phyloP scores from a whole-genome alignment of 2,797 vertebrate genomes.

The Mormyrops boulengeri region DNA sequence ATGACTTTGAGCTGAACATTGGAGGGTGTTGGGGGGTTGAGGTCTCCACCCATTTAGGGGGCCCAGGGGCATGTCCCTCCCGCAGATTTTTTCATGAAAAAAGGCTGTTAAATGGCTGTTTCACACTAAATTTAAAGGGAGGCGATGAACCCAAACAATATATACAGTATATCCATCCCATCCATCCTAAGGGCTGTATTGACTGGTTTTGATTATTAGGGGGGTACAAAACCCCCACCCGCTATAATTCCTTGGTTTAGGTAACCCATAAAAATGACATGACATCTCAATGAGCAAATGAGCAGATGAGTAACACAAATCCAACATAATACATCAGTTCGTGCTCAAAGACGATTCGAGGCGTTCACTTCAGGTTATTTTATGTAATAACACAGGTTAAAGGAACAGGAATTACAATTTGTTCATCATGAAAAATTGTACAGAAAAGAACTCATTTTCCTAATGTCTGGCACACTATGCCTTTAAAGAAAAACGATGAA shows the following conservation, averaged over 20 bases:
- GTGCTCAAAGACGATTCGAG: background rate
- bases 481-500: background rate
- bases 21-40: background rate
- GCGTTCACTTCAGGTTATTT: background rate
- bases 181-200: background rate
- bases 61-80: background rate
- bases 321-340: background rate
- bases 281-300: background rate
- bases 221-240: background rate
- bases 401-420: background rate
- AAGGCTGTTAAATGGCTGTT: background rate
- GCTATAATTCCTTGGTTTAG: background rate
- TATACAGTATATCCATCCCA: background rate
- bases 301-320: background rate
- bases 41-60: background rate
- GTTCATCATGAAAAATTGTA: background rate
- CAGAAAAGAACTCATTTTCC: background rate
- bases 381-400: background rate
- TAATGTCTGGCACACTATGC: background rate
- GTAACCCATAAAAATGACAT: background rate
- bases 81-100: background rate
- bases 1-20: background rate
- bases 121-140: background rate
- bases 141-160: background rate
- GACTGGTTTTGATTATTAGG: background rate